phyloP scores from a whole-genome alignment of 2,797 vertebrate species.

The Amblyraja radiata region DNA sequence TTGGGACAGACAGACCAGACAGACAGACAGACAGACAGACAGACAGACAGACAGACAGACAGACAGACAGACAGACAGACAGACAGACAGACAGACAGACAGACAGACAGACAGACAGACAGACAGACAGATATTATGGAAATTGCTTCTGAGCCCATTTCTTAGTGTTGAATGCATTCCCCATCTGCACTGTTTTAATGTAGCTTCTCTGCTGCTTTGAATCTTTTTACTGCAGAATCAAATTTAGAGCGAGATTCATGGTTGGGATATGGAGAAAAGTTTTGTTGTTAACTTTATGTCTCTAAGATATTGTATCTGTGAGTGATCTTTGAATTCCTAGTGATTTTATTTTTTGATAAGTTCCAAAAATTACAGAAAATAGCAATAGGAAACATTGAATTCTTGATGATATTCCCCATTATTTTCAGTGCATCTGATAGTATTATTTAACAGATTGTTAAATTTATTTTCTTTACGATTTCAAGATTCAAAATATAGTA shows the following conservation, averaged over 20 bases:
- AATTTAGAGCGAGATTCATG: too few species aligned
- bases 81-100: too few species aligned
- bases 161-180: not conserved
- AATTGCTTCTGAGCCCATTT: not conserved
- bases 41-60: too few species aligned
- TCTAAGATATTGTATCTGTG: not conserved
- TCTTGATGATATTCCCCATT: not conserved
- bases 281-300: not conserved
- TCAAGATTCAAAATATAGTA: not conserved
- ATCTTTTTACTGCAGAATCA: not conserved
- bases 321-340: not conserved
- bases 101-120: too few species aligned
- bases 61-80: too few species aligned
- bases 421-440: not conserved
- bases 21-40: too few species aligned
- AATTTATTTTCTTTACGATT: not conserved
- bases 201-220: not conserved
- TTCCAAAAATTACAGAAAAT: not conserved
- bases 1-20: too few species aligned
- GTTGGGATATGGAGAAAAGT: not conserved
- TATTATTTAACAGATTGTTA: not conserved
- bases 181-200: not conserved
- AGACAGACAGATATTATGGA: too few species aligned
- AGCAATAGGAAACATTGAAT: not conserved
- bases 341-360: not conserved